Evolutionary conservation across 1,140 invertebrate species (phyloP), one percentile per base, ranked within the genome.

Genomic region (Megalopta genalis): DNA sequence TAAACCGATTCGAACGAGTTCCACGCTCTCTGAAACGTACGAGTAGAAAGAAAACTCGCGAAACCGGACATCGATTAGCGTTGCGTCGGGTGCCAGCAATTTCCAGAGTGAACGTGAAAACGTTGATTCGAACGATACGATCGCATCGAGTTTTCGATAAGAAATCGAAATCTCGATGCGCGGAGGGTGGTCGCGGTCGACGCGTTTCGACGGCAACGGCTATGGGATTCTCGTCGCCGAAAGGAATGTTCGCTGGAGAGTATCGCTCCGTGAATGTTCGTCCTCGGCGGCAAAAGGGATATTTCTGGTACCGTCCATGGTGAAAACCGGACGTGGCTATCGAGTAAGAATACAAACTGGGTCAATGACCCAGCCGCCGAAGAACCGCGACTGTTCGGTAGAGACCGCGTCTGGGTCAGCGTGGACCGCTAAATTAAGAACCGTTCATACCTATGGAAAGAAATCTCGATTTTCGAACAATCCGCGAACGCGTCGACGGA

Each of bases 321-420:
- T 77, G 80, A 77, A 77, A 77, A 83, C 72, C 70, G 81, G 77
- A 73, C 62, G 60, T 69, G 42, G 27, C 60, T 80, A 83, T 80
- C 81, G 78, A 71, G 52, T 69, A 23, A 78, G 82, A 74, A 74
- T 82, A 77, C 64, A 54, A 74, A 78, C 46, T 71, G 71, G 80
- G 80, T 83, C 77, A 63, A 76, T 67, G 65, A 84, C 80, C 80
- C 64, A 65, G 49, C 46, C 54, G 52, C 8, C 52, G 46, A 75
- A 69, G 77, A 80, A 78, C 60, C 60, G 69, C 68, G 76, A 78
- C 76, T 71, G 76, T 49, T 72, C 69, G 9, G 18, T 60, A 60
- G 39, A 49, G 60, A 21, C 49, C 42, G 39, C 42, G n/a, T 74
- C 70, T 67, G 49, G 65, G 62, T 74, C 49, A 66, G 52, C 54